Evolutionary conservation across 2,888 invertebrate genomes (phyloP).

Genomic region (Drosophila trichaetosa): DNA sequence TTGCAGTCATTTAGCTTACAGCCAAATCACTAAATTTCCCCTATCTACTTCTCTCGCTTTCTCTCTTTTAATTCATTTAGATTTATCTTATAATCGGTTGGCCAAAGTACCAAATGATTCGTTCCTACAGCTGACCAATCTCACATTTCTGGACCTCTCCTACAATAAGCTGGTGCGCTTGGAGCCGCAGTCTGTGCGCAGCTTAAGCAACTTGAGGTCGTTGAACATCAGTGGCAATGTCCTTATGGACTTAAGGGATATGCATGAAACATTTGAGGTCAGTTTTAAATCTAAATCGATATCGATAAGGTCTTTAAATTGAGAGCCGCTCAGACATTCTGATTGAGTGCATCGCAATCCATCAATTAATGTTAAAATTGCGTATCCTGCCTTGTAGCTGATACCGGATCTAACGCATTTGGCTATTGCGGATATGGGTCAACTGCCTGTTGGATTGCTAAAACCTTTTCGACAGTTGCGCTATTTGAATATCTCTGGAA

Average conservation of each 20-base stretch:
- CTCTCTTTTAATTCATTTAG: constrained; percentile 52
- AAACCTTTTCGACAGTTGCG: constrained; percentile 86
- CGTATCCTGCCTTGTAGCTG: constrained; percentile 62
- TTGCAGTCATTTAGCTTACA: constrained; percentile 34
- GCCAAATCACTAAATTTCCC: constrained; percentile 26
- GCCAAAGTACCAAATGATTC: constrained; percentile 91
- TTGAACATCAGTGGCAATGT: constrained; percentile 90
- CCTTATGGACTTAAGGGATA: constrained; percentile 84
- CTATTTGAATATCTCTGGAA: constrained; percentile 90
- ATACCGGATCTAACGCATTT: constrained; percentile 84
- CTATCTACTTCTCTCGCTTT: constrained; percentile 1
- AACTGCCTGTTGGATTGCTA: constrained; percentile 83
- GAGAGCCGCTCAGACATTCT: background rate
- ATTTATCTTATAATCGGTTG: constrained; percentile 90
- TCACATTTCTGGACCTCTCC: constrained; percentile 90
- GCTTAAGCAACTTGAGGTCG: constrained; percentile 86
- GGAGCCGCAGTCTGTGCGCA: constrained; percentile 86
- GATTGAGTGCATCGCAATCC: constrained; percentile 31
- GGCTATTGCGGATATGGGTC: constrained; percentile 85
- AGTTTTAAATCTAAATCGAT: constrained; percentile 21
- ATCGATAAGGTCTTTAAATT: background rate
- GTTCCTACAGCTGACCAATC: constrained; percentile 89
- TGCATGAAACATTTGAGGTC: constrained; percentile 84
- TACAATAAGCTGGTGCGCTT: constrained; percentile 90
- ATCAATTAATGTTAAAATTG: constrained; percentile 31